Evolutionary conservation across 1,140 invertebrate genomes (phyloP).

Genomic region (Bombyx mandarina): DNA sequence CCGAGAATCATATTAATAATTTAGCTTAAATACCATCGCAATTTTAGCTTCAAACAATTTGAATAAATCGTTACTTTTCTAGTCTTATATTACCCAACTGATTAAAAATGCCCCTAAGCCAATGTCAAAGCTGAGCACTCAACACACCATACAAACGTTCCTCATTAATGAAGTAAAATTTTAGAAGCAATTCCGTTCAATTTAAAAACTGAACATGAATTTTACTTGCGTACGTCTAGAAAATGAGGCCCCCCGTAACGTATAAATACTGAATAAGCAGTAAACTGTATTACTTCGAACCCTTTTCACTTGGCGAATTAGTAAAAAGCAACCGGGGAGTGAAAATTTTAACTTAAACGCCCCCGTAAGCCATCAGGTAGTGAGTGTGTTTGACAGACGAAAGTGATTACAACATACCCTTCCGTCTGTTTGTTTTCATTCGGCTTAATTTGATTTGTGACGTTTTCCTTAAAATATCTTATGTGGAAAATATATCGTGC

Average conservation of each 20-base stretch:
- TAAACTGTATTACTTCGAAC: constrained; percentile 71
- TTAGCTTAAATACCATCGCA: no score
- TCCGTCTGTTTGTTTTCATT: constrained; percentile 65
- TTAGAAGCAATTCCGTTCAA: not conserved
- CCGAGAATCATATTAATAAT: no score
- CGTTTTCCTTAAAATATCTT: constrained; percentile 31
- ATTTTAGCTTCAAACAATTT: no score
- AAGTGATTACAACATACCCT: constrained; percentile 64
- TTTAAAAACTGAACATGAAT: constrained; percentile 21
- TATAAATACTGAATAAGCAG: constrained; percentile 71
- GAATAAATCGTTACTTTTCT: no score
- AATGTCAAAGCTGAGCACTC: not conserved
- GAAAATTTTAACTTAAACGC: constrained; percentile 70
- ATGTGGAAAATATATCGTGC: no score
- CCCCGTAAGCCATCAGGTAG: constrained; percentile 46
- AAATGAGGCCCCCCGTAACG: constrained; percentile 56
- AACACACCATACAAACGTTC: not conserved
- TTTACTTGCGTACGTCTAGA: constrained; percentile 52
- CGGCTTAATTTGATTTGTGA: constrained; percentile 61
- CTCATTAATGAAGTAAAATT: not conserved
- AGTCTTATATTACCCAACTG: not conserved
- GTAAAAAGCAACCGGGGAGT: constrained; percentile 70
- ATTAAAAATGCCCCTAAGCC: not conserved
- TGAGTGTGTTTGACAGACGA: constrained; percentile 64
- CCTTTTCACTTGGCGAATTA: constrained; percentile 72